Base-by-base conservation (phyloP, 2,888 invertebrate genomes). In the Troides aeacus region DNA sequence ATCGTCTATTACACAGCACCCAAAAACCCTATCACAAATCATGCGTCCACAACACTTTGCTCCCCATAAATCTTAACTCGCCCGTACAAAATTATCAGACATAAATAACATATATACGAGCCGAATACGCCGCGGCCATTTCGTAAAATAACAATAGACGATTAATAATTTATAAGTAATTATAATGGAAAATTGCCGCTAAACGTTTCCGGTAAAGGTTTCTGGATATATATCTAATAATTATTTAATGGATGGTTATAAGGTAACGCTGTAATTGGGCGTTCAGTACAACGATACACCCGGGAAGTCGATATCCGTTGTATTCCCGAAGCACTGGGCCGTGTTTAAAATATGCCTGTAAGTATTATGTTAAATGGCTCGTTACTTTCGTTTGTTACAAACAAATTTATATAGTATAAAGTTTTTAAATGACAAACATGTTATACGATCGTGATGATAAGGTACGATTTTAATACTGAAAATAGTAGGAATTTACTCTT, bases 101-200 rank as follows among this genome's bases (percentile, higher is more conserved):
- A 84, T 86, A 86, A 89, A 88, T 88, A 83, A 84, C 76, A 81
- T 80, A 84, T 85, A 84, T 76, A 78, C 72, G 78, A 79, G 17
- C 61, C 64, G 67, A 64, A 76, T 74, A 72, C 74, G 73, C 78
- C 80, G 73, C 79, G 80, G 76, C 79, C 77, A 80, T 73, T 73
- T 75, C 75, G 81, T 84, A 64, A 85, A 85, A 87, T 77, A 79
- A 90, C 89, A 90, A 91, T 89, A 77, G 86, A 71, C 85, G 75
- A 88, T 90, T 89, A 90, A 90, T 90, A 88, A 86, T 85, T 85
- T 88, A 87, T 79, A 83, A 84, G 86, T 88, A 90, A 90, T 91
- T 89, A 88, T 84, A 85, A 86, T 88, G 88, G 90, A 85, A 86
- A 87, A 88, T 85, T 75, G 81, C 83, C 77, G 80, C 83, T 86